Evolutionary conservation across 2,113 vertebrate genomes (phyloP).

Genomic region (Rafetus swinhoei): DNA sequence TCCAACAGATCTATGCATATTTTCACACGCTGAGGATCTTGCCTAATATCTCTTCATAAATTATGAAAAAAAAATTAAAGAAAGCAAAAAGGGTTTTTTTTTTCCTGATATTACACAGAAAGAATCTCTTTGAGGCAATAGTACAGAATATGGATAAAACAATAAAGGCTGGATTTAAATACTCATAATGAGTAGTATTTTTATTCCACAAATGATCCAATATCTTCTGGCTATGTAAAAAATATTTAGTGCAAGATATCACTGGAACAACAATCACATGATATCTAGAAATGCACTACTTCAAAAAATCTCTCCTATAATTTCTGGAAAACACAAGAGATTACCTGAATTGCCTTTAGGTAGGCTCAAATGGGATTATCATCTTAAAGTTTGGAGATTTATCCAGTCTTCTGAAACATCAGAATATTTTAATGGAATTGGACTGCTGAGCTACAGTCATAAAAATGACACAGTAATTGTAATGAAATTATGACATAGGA

Average conservation of each 20-base stretch:
- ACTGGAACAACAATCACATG: not conserved
- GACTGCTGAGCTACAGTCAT: not conserved
- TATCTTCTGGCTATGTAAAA: not conserved
- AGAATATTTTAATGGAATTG: not conserved
- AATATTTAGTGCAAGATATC: not conserved
- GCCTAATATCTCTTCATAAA: not conserved
- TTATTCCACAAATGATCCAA: not conserved
- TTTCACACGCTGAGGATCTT: not conserved
- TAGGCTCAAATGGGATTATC: not conserved
- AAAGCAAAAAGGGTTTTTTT: not conserved
- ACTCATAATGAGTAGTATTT: not conserved
- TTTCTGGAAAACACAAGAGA: not conserved
- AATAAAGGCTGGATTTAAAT: not conserved
- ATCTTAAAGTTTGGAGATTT: not conserved
- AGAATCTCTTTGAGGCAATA: not conserved
- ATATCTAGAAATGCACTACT: not conserved
- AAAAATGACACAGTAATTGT: not conserved
- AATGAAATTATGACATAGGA: not conserved
- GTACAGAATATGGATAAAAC: not conserved
- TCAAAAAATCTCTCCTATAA: not conserved
- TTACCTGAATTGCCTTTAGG: not conserved
- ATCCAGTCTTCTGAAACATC: not conserved
- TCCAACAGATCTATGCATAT: fast-evolving
- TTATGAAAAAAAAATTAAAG: not conserved
- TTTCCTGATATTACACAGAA: not conserved